Evolutionary conservation across 2,888 invertebrate genomes (phyloP).

Genomic region (Norana najaformis): DNA sequence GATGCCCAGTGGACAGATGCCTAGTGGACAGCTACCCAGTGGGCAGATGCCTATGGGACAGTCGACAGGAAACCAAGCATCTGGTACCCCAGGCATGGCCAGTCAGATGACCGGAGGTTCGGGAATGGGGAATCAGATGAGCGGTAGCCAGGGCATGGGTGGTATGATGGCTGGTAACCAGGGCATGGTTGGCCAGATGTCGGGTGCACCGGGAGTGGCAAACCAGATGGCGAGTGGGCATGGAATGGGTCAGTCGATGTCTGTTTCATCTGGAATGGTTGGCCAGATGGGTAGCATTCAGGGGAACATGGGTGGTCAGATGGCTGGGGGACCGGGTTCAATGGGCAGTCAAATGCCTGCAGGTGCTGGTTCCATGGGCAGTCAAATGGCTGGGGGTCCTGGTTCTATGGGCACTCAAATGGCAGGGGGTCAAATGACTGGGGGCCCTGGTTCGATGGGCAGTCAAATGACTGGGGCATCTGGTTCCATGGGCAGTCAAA

Average conservation of each 20-base stretch:
- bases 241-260: constrained; percentile 6
- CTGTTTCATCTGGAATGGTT: neutral
- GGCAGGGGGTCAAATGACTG: neutral
- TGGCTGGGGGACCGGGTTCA: neutral
- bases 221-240: neutral
- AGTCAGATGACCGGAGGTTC: constrained; percentile 24
- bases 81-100: constrained; percentile 25
- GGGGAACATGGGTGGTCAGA: constrained; percentile 15
- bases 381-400: neutral
- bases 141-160: constrained; percentile 19
- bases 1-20: constrained; percentile 10
- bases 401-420: neutral
- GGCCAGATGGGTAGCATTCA: neutral
- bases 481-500: neutral
- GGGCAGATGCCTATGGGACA: constrained; percentile 17
- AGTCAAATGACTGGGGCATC: no score
- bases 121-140: constrained; percentile 21
- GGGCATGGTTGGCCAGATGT: neutral
- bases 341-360: constrained; percentile 2
- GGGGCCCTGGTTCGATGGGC: neutral
- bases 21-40: neutral
- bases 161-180: constrained; percentile 17
- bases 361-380: neutral
- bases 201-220: neutral
- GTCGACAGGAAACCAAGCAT: constrained; percentile 2